A percentile compares a stretch with the other conserved stretches of the same genome.
Conservation (phyloP, 2,113 vertebrate genomes). For the Catharus fuscescens region DNA sequence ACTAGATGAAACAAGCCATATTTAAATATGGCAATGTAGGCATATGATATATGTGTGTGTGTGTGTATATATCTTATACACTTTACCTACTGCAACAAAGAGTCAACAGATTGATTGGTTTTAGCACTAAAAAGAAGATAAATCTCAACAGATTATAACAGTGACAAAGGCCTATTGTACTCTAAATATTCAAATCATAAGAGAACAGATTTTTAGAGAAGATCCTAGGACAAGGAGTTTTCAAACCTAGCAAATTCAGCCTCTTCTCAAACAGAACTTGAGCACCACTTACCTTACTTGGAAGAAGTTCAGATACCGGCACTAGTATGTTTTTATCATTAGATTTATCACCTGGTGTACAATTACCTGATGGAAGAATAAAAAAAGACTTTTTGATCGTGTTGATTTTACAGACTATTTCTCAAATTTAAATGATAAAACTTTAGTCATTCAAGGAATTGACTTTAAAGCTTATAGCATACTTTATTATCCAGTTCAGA, state of each 20-base stretch:
- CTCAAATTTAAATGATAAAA: neutral
- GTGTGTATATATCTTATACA: neutral
- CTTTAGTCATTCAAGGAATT: neutral
- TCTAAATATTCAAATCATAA: neutral
- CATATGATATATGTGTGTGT: neutral
- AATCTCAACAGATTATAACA: neutral
- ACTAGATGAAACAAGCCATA: neutral
- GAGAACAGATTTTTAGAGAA: neutral
- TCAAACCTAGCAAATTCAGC: neutral
- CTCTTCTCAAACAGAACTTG: neutral
- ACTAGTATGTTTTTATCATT: neutral
- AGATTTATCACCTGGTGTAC: neutral
- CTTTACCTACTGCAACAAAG: neutral
- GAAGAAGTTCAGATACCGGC: neutral
- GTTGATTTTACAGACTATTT: neutral
- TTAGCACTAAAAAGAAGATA: neutral
- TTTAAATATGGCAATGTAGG: neutral
- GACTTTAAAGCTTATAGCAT: neutral
- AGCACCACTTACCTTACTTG: slow-evolving; percentile 64
- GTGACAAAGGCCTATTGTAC: neutral
- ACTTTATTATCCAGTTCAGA: neutral
- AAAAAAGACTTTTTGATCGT: neutral
- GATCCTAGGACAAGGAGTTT: neutral
- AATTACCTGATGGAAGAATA: neutral
- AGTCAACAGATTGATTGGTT: neutral